Base-by-base conservation (phyloP, 2,888 invertebrate species). In the Panopea generosa region DNA sequence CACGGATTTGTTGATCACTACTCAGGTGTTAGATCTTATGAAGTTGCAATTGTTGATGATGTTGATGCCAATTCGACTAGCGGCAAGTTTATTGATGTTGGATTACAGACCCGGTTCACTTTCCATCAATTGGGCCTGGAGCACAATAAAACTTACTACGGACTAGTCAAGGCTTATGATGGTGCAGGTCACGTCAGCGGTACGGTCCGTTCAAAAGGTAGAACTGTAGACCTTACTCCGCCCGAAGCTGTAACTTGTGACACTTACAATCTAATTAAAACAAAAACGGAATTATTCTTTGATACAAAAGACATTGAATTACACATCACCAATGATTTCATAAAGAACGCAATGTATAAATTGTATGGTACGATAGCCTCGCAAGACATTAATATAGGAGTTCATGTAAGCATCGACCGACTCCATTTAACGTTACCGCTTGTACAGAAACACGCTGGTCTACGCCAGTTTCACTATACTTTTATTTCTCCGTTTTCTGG, bases 131-230 rank as follows among this genome's bases (percentile, higher is more conserved):
- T 83, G 9, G 45, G 9, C 11, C 56, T 83, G 26, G 18, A 55
- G 29, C 66, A 71, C 11, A 61, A 74, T 16, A 50, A 68, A 45
- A 60, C 63, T 0, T 84, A 84, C 50, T 38, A 59, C 14, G 74
- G 70, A 11, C 24, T 61, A n/a, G 81, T 83, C 1, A 75, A 74
- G 49, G 82, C 83, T 11, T n/a, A 24, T 29, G 84, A 84, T 65
- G 62, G 63, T 14, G 77, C 72, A 18, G 78, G 78, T 33, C 78
- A 76, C 61, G 50, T 50, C 4, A 79, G 79, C 55, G 18, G 38
- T 14, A 53, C 57, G 0, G 62, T 62, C 4, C 2, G 20, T 16
- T 82, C 84, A 1, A 20, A 52, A 14, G 45, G 53, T 18, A 57
- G 67, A 1, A 11, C 60, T 20, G 49, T 84, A 9, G 84, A 84